Conservation (phyloP, 2,113 vertebrate genomes). For the Chloropsis cyanopogon region DNA sequence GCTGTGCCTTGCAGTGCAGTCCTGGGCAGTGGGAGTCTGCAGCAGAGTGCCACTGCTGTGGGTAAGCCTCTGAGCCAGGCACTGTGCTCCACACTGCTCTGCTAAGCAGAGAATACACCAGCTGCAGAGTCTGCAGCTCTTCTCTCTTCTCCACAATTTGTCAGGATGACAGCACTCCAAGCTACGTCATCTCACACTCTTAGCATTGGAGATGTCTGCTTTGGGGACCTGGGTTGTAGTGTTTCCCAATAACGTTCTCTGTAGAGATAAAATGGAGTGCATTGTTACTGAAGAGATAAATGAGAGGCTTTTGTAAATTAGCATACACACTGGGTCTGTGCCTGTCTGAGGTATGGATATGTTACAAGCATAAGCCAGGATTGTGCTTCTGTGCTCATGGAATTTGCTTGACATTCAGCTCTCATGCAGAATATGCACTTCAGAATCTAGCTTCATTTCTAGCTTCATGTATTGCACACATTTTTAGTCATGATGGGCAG, state of each 20-base stretch:
- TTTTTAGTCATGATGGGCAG: background rate
- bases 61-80: background rate
- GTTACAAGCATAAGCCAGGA: background rate
- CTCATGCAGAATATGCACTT: background rate
- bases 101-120: background rate
- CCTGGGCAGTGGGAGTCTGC: background rate
- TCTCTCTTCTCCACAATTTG: background rate
- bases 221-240: background rate
- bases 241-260: background rate
- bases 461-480: background rate
- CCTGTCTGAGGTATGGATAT: background rate
- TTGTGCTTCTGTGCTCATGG: background rate
- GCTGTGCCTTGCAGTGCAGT: background rate
- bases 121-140: background rate
- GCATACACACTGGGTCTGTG: rapidly evolving
- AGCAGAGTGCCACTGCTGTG: rapidly evolving
- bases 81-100: background rate
- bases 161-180: rapidly evolving
- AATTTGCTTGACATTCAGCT: background rate
- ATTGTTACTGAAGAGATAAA: background rate
- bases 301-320: background rate
- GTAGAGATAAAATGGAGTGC: background rate
- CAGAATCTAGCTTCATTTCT: background rate
- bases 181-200: rapidly evolving
- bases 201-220: background rate